A percentile compares a stretch with the other conserved stretches of the same genome.
Conservation (phyloP, 2,797 vertebrate species). For the Tenualosa ilisha region DNA sequence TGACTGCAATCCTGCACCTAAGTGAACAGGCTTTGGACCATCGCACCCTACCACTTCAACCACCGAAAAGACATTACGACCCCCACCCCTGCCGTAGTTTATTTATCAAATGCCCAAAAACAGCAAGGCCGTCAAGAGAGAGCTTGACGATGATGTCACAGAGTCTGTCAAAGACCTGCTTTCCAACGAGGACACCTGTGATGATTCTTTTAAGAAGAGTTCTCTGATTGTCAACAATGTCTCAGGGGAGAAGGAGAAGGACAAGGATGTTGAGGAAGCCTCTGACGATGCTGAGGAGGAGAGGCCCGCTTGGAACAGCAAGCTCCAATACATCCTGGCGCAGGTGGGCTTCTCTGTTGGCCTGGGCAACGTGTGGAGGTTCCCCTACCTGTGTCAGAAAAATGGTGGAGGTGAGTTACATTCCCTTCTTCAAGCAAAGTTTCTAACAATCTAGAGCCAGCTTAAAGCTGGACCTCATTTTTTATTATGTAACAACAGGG, state of each 20-base stretch:
- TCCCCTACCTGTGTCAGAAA: slow-evolving; percentile 98
- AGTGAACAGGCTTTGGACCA: slow-evolving; percentile 23
- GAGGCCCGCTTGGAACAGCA: slow-evolving; percentile 95
- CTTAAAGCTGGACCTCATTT: neutral
- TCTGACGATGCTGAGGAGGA: slow-evolving; percentile 80
- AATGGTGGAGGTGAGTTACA: slow-evolving; percentile 93
- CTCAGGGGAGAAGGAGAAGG: slow-evolving; percentile 67
- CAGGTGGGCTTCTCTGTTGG: slow-evolving; percentile 99
- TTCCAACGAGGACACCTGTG: slow-evolving; percentile 91
- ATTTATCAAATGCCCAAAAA: slow-evolving; percentile 96
- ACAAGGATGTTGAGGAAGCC: slow-evolving; percentile 69
- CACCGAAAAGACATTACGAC: slow-evolving; percentile 65
- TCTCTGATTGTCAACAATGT: slow-evolving; percentile 83
- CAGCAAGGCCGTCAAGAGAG: slow-evolving; percentile 94
- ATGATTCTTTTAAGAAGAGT: slow-evolving; percentile 93
- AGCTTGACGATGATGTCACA: slow-evolving; percentile 94
- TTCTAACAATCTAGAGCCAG: neutral
- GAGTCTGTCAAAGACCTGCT: slow-evolving; percentile 96
- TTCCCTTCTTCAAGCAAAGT: neutral
- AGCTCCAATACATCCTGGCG: slow-evolving; percentile 96
- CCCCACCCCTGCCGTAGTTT: slow-evolving; percentile 61
- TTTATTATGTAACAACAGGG: neutral
- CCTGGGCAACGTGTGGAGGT: slow-evolving; percentile 96
- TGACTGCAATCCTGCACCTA: neutral
- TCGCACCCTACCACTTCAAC: slow-evolving; percentile 33